A percentile compares a stretch with the other conserved stretches of the same genome.
These are phyloP conservation scores for Microctenopoma lineatum DNA, from an alignment of 2,797 vertebrate species.

Conservation along the genomic window DNA sequence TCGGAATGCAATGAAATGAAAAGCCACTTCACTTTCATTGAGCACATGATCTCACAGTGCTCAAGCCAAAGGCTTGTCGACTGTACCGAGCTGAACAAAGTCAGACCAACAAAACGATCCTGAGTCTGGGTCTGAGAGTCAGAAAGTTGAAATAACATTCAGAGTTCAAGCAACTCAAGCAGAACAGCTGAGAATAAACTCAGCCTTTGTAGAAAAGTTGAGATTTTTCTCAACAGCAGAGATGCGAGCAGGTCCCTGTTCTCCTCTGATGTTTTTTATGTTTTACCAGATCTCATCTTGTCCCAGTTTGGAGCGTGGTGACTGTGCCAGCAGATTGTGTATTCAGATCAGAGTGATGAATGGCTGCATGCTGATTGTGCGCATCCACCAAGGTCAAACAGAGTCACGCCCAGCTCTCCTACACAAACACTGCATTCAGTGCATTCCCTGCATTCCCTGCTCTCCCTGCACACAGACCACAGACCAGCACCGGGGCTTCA, in stretches of 20 bases:
- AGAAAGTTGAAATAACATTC: background rate
- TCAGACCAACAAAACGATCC: slow-evolving; percentile 6
- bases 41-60: slow-evolving; percentile 49
- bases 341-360: slow-evolving; percentile 35
- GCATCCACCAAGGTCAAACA: slow-evolving; percentile 37
- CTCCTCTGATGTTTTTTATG: slow-evolving; percentile 18
- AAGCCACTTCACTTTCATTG: slow-evolving; percentile 45
- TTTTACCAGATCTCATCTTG: slow-evolving; percentile 44
- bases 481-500: slow-evolving; percentile 10
- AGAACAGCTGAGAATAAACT: slow-evolving; percentile 16
- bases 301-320: slow-evolving; percentile 33
- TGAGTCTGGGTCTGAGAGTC: slow-evolving; percentile 12
- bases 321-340: slow-evolving; percentile 33
- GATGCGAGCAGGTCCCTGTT: slow-evolving; percentile 22
- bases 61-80: slow-evolving; percentile 8
- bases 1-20: slow-evolving; percentile 36
- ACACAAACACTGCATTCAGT: slow-evolving; percentile 65
- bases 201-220: slow-evolving; percentile 3
- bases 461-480: background rate
- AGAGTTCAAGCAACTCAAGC: slow-evolving; percentile 13
- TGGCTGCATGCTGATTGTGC: slow-evolving; percentile 49
- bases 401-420: slow-evolving; percentile 55
- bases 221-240: slow-evolving; percentile 17
- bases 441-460: slow-evolving; percentile 49
- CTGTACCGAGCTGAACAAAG: background rate